Conservation (phyloP, 2,797 vertebrate genomes). For the Tauraco hartlaubi region DNA sequence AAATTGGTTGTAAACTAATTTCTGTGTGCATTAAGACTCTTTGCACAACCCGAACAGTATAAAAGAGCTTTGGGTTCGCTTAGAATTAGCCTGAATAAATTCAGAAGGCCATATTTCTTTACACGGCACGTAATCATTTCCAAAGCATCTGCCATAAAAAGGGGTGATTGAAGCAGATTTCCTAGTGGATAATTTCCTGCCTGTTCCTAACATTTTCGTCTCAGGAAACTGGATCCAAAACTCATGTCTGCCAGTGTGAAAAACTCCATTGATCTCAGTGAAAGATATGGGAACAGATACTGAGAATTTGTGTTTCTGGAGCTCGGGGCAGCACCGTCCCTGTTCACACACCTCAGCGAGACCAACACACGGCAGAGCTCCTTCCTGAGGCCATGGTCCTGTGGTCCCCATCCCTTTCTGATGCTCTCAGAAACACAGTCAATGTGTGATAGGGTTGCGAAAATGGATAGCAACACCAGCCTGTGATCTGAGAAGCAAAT, state of each 20-base stretch:
- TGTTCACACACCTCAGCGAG: background rate
- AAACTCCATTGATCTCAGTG: background rate
- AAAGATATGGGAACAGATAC: background rate
- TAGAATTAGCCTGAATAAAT: slow-evolving; percentile 12
- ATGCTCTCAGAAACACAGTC: background rate
- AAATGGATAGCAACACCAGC: background rate
- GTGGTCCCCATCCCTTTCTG: background rate
- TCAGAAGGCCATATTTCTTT: slow-evolving; percentile 22
- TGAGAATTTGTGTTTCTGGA: background rate
- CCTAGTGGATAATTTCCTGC: slow-evolving; percentile 8
- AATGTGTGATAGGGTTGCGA: background rate
- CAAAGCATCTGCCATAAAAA: slow-evolving; percentile 33
- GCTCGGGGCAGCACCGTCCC: background rate
- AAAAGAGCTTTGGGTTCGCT: background rate
- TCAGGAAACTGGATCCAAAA: slow-evolving; percentile 7
- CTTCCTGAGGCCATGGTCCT: fast-evolving
- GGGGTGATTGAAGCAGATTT: slow-evolving; percentile 11
- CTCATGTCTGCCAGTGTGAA: background rate
- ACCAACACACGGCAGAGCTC: fast-evolving
- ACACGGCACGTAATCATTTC: background rate
- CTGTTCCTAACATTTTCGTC: background rate
- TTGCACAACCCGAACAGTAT: background rate
- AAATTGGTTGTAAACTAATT: slow-evolving; percentile 16
- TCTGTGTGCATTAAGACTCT: background rate
- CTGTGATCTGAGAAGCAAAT: background rate